Evolutionary conservation across 1,140 invertebrate genomes (phyloP), one percentile per base, ranked within the genome.

Genomic region (Cotesia typhae): DNA sequence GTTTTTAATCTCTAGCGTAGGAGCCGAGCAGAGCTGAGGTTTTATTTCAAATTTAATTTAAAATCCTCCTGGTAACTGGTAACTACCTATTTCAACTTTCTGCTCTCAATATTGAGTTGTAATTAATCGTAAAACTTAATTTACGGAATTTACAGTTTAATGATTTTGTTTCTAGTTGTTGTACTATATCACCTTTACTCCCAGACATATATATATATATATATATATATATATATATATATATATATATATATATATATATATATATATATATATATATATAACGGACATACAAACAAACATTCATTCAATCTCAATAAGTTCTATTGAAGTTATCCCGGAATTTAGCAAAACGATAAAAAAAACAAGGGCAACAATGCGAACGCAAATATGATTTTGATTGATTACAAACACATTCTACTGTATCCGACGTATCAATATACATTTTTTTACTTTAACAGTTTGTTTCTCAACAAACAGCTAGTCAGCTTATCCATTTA

Each of bases 401-500:
- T 67, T 67, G 17, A 67, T 67, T 53, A 36, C 66, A 55, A 55
- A 55, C 28, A 35, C 35, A 67, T 12, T 12, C 36, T 67, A n/a
- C 17, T 55, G 35, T 14, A 67, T 67, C 53, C 53, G 66, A 67
- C 66, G 28, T 67, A 67, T 67, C 66, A 51, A 20, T 28, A 67
- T 20, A 51, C 9, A 51, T 59, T 55, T 67, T 53, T 55, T 67
- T 28, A 28, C 28, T 35, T 36, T 47, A 47, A 9, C 10, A 47
- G 5, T 67, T 51, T 53, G 28, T 41, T 20, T 20, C 41, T 55
- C 51, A 20, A 17, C 66, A 47, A 67, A 41, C 38, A 67, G 7
- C 66, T 17, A 67, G 51, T 55, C 66, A 67, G 53, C 53, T 67
- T 67, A 67, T 67, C 41, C 66, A 53, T 67, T 51, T 53, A 51